Evolutionary conservation across 2,113 vertebrate genomes (phyloP), one percentile per base, ranked within the genome.

Genomic region (Edolisoma coerulescens): DNA sequence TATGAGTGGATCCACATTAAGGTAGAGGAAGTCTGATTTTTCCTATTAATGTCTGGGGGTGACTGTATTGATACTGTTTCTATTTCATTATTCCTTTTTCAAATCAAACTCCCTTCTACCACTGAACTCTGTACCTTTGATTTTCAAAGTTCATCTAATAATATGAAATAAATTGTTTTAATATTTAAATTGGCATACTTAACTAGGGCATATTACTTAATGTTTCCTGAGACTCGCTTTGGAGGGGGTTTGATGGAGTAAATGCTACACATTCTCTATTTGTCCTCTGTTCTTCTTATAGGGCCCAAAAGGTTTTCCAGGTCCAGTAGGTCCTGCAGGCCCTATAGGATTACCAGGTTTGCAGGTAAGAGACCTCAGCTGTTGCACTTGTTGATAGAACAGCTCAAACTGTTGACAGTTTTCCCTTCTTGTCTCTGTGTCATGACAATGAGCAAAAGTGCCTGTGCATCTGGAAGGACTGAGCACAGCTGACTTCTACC

Each of bases 251-350:
- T 80, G 39, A 41, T 90, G 45, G 14, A 14, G 8, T 82, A 42
- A 79, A 13, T 74, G 14, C 52, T 71, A 15, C 50, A 52, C 4
- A 26, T 82, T 42, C 59, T 80, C 1, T 63, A 13, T 74, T 88
- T 82, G 18, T 70, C 32, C 23, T 67, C 1, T 83, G 33, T 86
- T 90, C 1, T 77, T 53, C 92, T 91, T 97, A 13, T 68, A 99
- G 99, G 99, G 99, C 30, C 87, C 96, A 42, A 93, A 54, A 82
- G 99, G 99, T 94, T 88, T 90, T 32, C 35, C 92, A 6, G 99
- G 99, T 65, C 91, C 61, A 9, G 3, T 82, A 33, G 99, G 99
- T 74, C 81, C 96, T 23, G 68, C 56, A 49, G 99, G 99, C 52
- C 97, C 97, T 33, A 94, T 96, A 11, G 99, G 99, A 69, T 95